Conservation (phyloP, 2,888 invertebrate genomes). For the Oeneis ivallda region DNA sequence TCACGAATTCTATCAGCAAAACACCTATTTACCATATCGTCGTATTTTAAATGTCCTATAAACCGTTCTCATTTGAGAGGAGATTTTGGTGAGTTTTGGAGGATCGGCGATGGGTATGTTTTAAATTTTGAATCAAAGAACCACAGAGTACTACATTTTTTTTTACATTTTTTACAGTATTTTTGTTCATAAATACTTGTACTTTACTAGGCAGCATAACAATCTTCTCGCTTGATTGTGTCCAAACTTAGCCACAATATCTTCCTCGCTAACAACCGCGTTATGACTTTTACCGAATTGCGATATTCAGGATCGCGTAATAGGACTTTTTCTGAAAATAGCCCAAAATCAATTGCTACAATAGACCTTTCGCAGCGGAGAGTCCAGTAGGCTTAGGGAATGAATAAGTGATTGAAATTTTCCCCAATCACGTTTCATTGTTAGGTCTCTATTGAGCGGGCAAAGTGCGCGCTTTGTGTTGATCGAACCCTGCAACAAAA, state of each 20-base stretch:
- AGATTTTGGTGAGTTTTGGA: no score
- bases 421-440: constrained; percentile 13
- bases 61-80: no score
- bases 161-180: background rate
- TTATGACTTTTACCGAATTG: no score
- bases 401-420: constrained; percentile 1
- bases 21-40: no score
- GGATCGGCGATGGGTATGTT: no score
- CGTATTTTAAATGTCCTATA: no score
- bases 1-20: no score
- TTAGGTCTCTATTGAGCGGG: constrained; percentile 9
- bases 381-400: background rate
- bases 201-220: no score
- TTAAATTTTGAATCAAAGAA: no score
- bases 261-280: no score
- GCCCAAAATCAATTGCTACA: background rate
- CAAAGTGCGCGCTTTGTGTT: background rate
- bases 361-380: background rate
- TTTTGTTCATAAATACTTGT: background rate
- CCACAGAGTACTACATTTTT: no score
- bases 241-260: background rate
- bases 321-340: background rate
- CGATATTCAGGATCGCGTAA: background rate
- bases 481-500: background rate
- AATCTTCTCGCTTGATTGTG: background rate